A percentile compares a stretch with the other conserved stretches of the same genome.
Evolutionary conservation across 1,140 invertebrate genomes (phyloP).

Genomic region (Doryteuthis pealeii): DNA sequence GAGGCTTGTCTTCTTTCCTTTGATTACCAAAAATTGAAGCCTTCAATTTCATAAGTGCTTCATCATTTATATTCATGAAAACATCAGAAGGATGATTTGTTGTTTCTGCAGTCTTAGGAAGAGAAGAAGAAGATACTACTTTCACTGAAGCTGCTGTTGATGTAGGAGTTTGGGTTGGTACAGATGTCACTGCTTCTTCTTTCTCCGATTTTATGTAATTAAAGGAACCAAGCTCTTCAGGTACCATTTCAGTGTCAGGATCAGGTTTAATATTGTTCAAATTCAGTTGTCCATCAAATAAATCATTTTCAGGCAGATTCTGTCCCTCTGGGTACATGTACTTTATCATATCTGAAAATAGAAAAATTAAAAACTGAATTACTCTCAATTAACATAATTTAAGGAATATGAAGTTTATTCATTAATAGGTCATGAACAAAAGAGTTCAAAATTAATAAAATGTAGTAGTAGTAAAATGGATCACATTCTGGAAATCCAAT

Average conservation of each 20-base stretch:
- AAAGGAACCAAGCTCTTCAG: slow-evolving; percentile 18
- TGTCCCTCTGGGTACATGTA: slow-evolving; percentile 43
- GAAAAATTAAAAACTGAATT: slow-evolving; percentile 13
- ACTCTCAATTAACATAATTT: too few species aligned
- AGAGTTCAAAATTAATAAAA: too few species aligned
- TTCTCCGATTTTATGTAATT: slow-evolving; percentile 9
- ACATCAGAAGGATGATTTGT: slow-evolving; percentile 13
- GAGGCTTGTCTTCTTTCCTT: too few species aligned
- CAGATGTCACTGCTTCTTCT: not conserved
- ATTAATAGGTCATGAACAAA: too few species aligned
- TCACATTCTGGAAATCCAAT: too few species aligned
- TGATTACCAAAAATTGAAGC: too few species aligned
- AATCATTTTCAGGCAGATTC: slow-evolving; percentile 27
- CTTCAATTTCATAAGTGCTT: not conserved
- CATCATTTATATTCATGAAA: not conserved
- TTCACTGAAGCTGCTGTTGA: slow-evolving; percentile 20
- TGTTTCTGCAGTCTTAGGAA: slow-evolving; percentile 44
- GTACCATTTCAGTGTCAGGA: slow-evolving; percentile 20
- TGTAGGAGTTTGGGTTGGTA: slow-evolving; percentile 8
- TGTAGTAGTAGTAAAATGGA: too few species aligned
- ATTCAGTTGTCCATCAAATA: slow-evolving; percentile 31
- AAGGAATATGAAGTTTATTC: too few species aligned
- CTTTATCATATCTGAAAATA: slow-evolving; percentile 47
- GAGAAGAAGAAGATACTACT: slow-evolving; percentile 43
- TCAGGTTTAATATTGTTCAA: slow-evolving; percentile 37